Conservation (phyloP, 2,888 invertebrate genomes). For the Troides helena region DNA sequence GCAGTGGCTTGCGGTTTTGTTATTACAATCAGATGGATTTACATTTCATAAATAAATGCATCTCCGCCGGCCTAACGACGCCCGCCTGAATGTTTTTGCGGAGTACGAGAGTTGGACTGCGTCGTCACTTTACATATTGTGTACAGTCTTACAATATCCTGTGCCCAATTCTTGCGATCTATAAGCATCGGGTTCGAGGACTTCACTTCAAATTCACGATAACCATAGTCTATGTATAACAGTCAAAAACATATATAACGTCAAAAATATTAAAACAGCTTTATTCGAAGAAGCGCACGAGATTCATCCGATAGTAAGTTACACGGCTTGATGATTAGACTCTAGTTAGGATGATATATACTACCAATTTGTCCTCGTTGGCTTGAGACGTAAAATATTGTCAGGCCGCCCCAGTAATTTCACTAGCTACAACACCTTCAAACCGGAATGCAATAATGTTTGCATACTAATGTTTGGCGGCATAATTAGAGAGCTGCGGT, state of each 20-base stretch:
- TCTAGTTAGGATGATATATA: no score
- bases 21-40: slow-evolving; percentile 80
- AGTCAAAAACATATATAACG: background rate
- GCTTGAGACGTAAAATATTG: no score
- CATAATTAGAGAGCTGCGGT: no score
- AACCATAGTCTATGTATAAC: background rate
- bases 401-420: no score
- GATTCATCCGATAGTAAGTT: no score
- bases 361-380: no score
- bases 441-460: no score
- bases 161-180: background rate
- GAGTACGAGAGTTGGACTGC: slow-evolving; percentile 47
- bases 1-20: slow-evolving; percentile 74
- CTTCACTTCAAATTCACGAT: background rate
- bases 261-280: background rate
- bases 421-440: no score
- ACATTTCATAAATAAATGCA: slow-evolving; percentile 82
- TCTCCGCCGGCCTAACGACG: slow-evolving; percentile 68
- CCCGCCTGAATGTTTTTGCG: slow-evolving; percentile 57
- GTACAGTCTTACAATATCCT: background rate
- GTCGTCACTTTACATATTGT: background rate
- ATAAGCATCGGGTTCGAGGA: background rate
- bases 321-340: no score
- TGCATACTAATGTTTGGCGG: no score
- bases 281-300: no score